Base-by-base conservation (phyloP, 2,797 vertebrate genomes). In the Chaetodon trifasciatus region DNA sequence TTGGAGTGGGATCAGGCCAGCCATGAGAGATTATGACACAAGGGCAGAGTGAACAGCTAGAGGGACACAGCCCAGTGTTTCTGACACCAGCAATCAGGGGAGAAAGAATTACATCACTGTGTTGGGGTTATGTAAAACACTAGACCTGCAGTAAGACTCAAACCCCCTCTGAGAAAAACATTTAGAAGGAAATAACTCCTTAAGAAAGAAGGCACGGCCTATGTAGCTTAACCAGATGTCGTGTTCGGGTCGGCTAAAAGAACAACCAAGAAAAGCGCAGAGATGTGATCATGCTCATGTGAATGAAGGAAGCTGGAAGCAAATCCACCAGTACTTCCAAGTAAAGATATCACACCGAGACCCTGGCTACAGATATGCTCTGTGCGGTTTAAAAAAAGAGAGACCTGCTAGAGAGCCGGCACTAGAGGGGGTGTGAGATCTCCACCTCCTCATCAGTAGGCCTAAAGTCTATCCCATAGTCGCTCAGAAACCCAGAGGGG, bases 21-120 rank as follows among this genome's bases (percentile, higher is more conserved):
- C 44, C 81, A 83, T 81, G 74, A 85, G 78, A 89, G 87, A 87
- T 92, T 84, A 90, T 86, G 82, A 86, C 87, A 91, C 81, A 66
- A 85, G 91, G 87, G 87, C 81, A 83, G 85, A 80, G 73, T 60
- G 62, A 74, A 44, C 17, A 56, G 74, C 79, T 75, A 46, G 40
- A 79, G 78, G 82, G 86, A 82, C 73, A 72, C 72, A 68, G 81
- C 58, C 61, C 71, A 68, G 64, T 58, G 83, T 86, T 87, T 91
- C 80, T 81, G 85, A 89, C 86, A 91, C 79, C 86, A 58, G 81
- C 9, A 11, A 85, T 87, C 74, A 65, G 62, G 55, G 42, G 46
- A 71, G 65, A 68, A 49, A 78, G 83, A 73, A 87, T 92, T 86
- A 89, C 87, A 86, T 93, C 88, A 93, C 68, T 10, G 62, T 57